phyloP scores from a whole-genome alignment of 2,797 vertebrate species.

The Sebastes minor region DNA sequence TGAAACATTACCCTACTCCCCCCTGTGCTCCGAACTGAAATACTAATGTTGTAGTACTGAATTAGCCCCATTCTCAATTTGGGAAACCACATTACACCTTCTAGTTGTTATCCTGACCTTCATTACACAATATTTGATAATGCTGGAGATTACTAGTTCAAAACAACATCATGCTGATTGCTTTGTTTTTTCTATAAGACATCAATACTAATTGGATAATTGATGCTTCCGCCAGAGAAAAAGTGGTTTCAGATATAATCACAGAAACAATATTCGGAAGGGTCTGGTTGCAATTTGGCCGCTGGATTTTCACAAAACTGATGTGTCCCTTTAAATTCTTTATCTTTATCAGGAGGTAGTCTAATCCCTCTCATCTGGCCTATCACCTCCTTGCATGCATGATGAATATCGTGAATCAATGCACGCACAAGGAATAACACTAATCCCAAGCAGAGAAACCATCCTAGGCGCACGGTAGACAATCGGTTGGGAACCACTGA shows the following conservation, averaged over 20 bases:
- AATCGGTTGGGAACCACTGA: not conserved
- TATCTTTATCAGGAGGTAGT: not conserved
- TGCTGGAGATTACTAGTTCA: conserved; percentile 18
- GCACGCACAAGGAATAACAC: conserved; percentile 15
- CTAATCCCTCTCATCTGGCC: not conserved
- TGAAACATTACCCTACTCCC: conserved; percentile 14
- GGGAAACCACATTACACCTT: conserved; percentile 10
- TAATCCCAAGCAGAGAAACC: conserved; percentile 20
- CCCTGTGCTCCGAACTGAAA: conserved; percentile 22
- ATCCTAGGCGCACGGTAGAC: not conserved
- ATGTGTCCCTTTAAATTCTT: not conserved
- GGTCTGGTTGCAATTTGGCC: not conserved
- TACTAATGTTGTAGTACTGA: conserved; percentile 18
- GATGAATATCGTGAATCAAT: conserved; percentile 19
- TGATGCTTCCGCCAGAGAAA: not conserved
- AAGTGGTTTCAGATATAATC: not conserved
- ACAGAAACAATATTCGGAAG: not conserved
- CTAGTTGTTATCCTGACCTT: conserved; percentile 42
- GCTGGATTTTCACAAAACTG: not conserved
- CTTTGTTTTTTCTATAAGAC: conserved; percentile 23
- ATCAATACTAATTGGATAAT: conserved; percentile 47
- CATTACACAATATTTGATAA: conserved; percentile 36
- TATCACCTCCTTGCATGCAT: conserved; percentile 16
- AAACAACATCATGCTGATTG: conserved; percentile 47
- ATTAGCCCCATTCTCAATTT: conserved; percentile 20